phyloP scores from a whole-genome alignment of 2,888 invertebrate genomes.

The Tenthredo notha region DNA sequence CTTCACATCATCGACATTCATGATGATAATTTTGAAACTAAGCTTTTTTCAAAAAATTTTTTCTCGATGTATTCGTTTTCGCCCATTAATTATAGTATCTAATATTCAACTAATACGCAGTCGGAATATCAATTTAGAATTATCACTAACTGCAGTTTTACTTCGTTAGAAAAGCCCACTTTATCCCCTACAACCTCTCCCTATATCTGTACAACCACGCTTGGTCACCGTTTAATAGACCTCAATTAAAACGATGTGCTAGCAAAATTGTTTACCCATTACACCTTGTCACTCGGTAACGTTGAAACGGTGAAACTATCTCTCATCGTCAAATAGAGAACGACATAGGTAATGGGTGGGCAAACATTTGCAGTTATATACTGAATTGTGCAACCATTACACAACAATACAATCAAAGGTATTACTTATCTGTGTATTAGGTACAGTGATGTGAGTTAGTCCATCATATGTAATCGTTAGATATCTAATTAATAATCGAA shows the following conservation, averaged over 20 bases:
- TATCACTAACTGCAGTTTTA: not conserved
- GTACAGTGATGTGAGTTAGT: too few relatives aligned
- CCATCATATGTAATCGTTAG: not conserved
- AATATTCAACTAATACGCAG: not conserved
- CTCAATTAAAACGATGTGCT: conserved; percentile 23
- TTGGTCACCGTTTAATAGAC: not conserved
- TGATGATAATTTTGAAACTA: not conserved
- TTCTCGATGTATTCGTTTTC: not conserved
- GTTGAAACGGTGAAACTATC: conserved; percentile 21
- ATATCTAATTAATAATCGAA: not conserved
- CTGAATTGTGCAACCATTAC: not conserved
- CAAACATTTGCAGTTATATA: conserved; percentile 34
- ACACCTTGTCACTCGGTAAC: conserved; percentile 17
- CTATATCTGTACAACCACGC: not conserved
- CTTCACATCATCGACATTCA: not conserved
- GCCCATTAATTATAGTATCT: not conserved
- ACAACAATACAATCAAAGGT: not conserved
- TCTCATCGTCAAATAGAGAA: conserved; percentile 15
- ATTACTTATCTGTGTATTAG: not conserved
- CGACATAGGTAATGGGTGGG: not conserved
- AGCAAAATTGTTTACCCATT: conserved; percentile 40
- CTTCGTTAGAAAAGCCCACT: not conserved
- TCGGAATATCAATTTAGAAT: not conserved
- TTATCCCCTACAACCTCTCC: not conserved
- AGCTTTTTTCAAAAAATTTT: too few relatives aligned